Evolutionary conservation across 2,888 invertebrate species (phyloP).

Genomic region (Cabera pusaria): DNA sequence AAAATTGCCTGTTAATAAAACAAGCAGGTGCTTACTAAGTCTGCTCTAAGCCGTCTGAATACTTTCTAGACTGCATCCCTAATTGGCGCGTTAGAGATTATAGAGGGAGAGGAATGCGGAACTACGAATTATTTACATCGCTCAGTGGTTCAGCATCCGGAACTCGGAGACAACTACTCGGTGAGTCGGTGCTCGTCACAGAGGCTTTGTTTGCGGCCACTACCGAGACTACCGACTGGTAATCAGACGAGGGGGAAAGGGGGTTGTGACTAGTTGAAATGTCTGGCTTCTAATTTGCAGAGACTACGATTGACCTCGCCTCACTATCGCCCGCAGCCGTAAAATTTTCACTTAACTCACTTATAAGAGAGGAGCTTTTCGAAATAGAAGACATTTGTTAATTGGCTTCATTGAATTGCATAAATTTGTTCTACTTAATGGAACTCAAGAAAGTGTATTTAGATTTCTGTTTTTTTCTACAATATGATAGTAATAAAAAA

Average conservation of each 20-base stretch:
- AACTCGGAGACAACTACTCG: conserved; percentile 61
- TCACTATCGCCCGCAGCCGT: conserved; percentile 41
- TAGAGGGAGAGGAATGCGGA: conserved; percentile 15
- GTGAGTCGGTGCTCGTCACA: conserved; percentile 59
- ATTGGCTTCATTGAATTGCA: too few species aligned
- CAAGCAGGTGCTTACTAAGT: conserved; percentile 2
- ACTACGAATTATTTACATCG: conserved; percentile 61
- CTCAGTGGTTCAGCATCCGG: conserved; percentile 54
- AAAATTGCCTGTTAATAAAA: conserved; percentile 4
- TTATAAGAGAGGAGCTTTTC: conserved; percentile 32
- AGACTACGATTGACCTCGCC: conserved; percentile 60
- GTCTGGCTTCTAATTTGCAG: conserved; percentile 68
- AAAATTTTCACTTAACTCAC: conserved; percentile 41
- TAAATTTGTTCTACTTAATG: too few species aligned
- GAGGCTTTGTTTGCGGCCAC: conserved; percentile 65
- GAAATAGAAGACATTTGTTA: too few species aligned
- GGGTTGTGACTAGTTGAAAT: conserved; percentile 55
- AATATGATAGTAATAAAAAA: too few species aligned
- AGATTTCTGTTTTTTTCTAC: too few species aligned
- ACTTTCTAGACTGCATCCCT: conserved; percentile 25
- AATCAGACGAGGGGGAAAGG: conserved; percentile 48
- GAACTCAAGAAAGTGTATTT: too few species aligned
- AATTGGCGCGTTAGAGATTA: conserved; percentile 32
- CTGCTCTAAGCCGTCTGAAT: conserved; percentile 16
- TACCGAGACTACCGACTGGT: conserved; percentile 53